Evolutionary conservation across 1,140 invertebrate genomes (phyloP).

Genomic region (Steinernema feltiae): DNA sequence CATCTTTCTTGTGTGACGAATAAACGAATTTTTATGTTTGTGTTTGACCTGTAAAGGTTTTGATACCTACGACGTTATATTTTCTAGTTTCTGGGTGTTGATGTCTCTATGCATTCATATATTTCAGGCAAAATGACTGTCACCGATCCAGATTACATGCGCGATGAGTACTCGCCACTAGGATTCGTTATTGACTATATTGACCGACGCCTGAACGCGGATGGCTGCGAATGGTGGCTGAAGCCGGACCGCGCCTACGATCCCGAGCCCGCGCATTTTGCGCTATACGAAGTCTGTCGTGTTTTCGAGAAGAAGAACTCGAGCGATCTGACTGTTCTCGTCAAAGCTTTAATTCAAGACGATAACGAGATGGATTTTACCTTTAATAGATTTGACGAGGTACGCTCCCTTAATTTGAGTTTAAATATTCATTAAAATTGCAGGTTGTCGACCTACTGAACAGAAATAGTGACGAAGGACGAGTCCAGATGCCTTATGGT

Average conservation of each 20-base stretch:
- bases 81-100: neutral
- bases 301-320: constrained; percentile 22
- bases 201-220: constrained; percentile 14
- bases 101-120: constrained; percentile 15
- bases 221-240: constrained; percentile 23
- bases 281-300: constrained; percentile 17
- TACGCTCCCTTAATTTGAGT: too few relatives aligned
- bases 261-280: constrained; percentile 18
- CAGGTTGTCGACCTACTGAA: constrained; percentile 12
- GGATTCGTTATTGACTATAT: constrained; percentile 29
- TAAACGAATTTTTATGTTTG: neutral
- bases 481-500: constrained; percentile 26
- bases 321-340: neutral
- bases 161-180: constrained; percentile 12
- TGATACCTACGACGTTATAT: too few relatives aligned
- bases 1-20: too few relatives aligned
- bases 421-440: too few relatives aligned
- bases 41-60: too few relatives aligned
- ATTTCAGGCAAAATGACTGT: constrained; percentile 6
- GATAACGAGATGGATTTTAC: neutral
- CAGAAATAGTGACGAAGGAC: neutral
- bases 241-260: constrained; percentile 20
- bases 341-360: constrained; percentile 21
- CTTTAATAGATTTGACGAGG: constrained; percentile 18
- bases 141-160: neutral